Evolutionary conservation across 2,888 invertebrate species (phyloP), one percentile per base, ranked within the genome.

Genomic region (Ophioninae sp.): DNA sequence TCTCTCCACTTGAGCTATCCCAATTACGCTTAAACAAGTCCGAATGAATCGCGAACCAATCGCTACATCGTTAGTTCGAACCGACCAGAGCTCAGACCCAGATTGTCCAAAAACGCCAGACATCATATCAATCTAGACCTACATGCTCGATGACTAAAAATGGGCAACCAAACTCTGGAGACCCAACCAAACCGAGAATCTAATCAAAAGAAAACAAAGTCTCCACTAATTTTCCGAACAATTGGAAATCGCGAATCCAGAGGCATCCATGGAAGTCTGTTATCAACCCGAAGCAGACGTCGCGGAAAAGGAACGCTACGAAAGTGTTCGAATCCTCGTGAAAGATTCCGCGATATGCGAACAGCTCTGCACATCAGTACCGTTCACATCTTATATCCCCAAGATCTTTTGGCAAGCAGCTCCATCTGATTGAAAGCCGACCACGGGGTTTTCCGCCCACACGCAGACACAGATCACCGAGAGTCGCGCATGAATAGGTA

Each of bases 221-320:
- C 64, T 23, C 9, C 1, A 58, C 51, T 73, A 58, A 73, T 59
- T 68, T 71, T 64, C 79, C 65, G 64, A 65, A 75, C 82, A 82
- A 82, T 82, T 75, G 82, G 82, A 82, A 51, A 78, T 51, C 56
- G 59, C 71, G 75, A 79, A 75, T 79, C 82, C 71, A 72, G 30
- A 65, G 30, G 77, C 64, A 83, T 78, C 80, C 51, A 30, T 30
- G 30, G 30, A 30, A 30, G 30, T 30, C 30, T 30, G 30, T 2
- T n/a, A 20, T 23, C 13, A 41, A 51, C 39, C 61, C 56, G 41
- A 58, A 69, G 61, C 23, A 23, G 22, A 30, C 30, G 30, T 30
- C 30, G 59, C 2, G 41, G 1, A 20, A n/a, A 41, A 51, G 22
- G 65, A 74, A 64, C 39, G 73, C 51, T 67, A 76, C 41, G 72